A percentile compares a stretch with the other conserved stretches of the same genome.
These are phyloP conservation scores for Nephila pilipes DNA, from an alignment of 1,140 invertebrate species.

Conservation along the genomic window DNA sequence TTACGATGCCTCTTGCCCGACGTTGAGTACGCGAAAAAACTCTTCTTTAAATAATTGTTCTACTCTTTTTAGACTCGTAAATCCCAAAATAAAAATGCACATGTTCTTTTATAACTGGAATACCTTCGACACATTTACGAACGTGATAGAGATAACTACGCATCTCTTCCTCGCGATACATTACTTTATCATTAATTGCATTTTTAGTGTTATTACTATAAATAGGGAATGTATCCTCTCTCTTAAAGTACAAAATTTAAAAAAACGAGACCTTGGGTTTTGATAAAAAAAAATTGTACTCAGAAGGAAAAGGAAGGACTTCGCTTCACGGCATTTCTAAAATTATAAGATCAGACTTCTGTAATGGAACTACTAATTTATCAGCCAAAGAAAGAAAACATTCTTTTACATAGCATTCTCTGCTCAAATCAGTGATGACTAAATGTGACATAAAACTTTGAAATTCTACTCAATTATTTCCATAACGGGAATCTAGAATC, in stretches of 20 bases:
- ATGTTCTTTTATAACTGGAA: not conserved
- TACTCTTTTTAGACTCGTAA: not conserved
- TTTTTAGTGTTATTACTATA: not conserved
- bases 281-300: not conserved
- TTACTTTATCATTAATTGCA: not conserved
- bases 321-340: not conserved
- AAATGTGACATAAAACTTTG: too few relatives aligned
- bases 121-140: not conserved
- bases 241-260: not conserved
- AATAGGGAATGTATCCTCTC: not conserved
- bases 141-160: not conserved
- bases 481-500: too few relatives aligned
- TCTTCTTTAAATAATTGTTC: not conserved
- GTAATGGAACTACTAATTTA: not conserved
- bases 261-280: not conserved
- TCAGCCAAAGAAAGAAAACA: not conserved
- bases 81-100: slow-evolving; percentile 1
- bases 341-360: not conserved
- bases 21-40: not conserved
- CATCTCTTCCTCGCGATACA: not conserved
- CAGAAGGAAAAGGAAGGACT: not conserved
- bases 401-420: not conserved
- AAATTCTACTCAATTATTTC: too few relatives aligned
- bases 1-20: not conserved
- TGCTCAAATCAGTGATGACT: not conserved